Evolutionary conservation across 92 coral and sea anemone genomes (phyloP).

Genomic region (Chrysogorgia sp.): DNA sequence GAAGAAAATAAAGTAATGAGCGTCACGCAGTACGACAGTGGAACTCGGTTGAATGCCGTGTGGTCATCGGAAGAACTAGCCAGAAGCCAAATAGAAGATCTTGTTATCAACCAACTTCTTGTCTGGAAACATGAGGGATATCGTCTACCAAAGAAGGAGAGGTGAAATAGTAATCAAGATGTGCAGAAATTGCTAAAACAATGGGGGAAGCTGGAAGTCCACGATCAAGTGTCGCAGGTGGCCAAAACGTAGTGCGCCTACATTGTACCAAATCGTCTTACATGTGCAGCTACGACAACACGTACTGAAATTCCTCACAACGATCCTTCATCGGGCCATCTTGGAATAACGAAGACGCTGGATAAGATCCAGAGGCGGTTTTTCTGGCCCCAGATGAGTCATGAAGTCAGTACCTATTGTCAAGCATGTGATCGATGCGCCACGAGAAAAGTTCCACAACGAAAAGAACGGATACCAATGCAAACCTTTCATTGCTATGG

Average conservation of each 20-base stretch:
- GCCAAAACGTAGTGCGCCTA: neutral
- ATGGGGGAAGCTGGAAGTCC: neutral
- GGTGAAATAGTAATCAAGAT: neutral
- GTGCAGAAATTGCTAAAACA: neutral
- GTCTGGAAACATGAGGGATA: neutral
- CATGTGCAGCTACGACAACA: too few species aligned
- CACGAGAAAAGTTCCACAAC: slow-evolving; percentile 55
- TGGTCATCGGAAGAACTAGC: too few species aligned
- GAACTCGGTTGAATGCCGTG: too few species aligned
- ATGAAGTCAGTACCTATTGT: slow-evolving; percentile 53
- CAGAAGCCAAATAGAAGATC: too few species aligned
- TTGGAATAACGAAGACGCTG: slow-evolving; percentile 48
- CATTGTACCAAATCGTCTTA: neutral
- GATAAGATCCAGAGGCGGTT: slow-evolving; percentile 34
- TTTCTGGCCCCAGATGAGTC: slow-evolving; percentile 61
- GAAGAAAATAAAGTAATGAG: too few species aligned
- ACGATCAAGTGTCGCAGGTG: neutral
- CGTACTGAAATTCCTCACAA: too few species aligned
- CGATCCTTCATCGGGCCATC: slow-evolving; percentile 50
- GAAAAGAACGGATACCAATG: slow-evolving; percentile 38
- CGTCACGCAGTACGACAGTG: too few species aligned
- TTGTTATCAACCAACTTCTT: neutral
- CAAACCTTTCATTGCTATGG: slow-evolving; percentile 46
- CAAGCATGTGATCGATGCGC: slow-evolving; percentile 52
- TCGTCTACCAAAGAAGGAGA: neutral